These are phyloP conservation scores for Cosmopolites sordidus DNA, from an alignment of 2,888 invertebrate species.

Conservation along the genomic window DNA sequence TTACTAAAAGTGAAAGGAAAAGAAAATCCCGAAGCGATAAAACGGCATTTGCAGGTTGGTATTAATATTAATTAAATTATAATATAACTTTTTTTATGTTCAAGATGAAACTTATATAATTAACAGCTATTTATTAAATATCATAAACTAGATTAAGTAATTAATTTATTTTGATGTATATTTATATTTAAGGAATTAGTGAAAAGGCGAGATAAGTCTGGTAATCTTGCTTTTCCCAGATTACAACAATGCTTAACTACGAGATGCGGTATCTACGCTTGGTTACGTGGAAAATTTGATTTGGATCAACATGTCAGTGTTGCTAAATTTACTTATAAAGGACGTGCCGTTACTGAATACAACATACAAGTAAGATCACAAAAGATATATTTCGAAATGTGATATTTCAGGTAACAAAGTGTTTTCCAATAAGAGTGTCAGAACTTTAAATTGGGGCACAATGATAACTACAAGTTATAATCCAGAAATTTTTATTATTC, in stretches of 20 bases:
- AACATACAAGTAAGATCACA: constrained; percentile 63
- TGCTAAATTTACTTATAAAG: constrained; percentile 62
- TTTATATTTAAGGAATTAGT: constrained; percentile 49
- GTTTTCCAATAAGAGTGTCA: too few species aligned
- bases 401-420: too few species aligned
- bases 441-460: too few species aligned
- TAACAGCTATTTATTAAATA: too few species aligned
- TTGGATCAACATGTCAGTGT: constrained; percentile 67
- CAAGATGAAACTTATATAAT: too few species aligned
- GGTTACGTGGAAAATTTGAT: constrained; percentile 60
- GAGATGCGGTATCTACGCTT: constrained; percentile 75
- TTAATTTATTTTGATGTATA: too few species aligned
- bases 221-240: constrained; percentile 61
- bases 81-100: not conserved
- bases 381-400: too few species aligned
- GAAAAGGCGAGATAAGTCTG: constrained; percentile 56
- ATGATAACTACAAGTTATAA: too few species aligned
- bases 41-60: constrained; percentile 43
- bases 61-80: not conserved
- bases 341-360: constrained; percentile 63
- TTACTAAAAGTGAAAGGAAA: constrained; percentile 60
- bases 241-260: constrained; percentile 64
- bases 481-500: too few species aligned
- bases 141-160: too few species aligned
- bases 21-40: constrained; percentile 42